Percentiles rank a stretch among this genome's conserved stretches.
Conservation (phyloP, 2,888 invertebrate genomes). For the Cataglyphis cursor region DNA sequence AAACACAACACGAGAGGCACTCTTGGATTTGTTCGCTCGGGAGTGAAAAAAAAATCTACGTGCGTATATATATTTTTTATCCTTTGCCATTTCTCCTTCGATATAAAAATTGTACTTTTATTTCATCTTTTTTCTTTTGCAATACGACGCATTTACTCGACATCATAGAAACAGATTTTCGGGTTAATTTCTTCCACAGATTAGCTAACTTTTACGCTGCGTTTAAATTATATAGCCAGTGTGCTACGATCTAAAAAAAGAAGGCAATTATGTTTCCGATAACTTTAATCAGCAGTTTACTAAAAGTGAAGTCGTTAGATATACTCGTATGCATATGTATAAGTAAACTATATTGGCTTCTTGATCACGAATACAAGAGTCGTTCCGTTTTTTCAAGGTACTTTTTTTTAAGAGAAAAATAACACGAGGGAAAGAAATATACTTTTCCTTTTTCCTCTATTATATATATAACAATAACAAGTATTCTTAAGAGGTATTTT, state of each 20-base stretch:
- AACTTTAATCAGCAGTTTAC: background rate
- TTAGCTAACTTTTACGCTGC: background rate
- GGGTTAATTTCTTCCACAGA: background rate
- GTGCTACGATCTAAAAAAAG: background rate
- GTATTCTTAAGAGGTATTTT: background rate
- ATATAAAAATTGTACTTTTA: background rate
- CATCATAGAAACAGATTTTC: background rate
- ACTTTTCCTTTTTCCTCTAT: background rate
- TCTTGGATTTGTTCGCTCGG: constrained; percentile 33
- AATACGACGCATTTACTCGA: background rate
- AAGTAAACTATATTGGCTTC: background rate
- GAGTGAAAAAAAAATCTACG: no score
- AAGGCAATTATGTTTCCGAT: background rate
- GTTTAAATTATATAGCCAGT: background rate
- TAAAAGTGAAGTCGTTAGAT: background rate
- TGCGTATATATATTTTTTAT: background rate
- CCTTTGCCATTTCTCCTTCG: background rate
- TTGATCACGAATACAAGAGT: constrained; percentile 8
- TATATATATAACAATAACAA: background rate
- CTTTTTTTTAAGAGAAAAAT: background rate
- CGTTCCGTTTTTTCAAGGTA: background rate
- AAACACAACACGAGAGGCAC: constrained; percentile 28
- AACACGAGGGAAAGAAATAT: background rate
- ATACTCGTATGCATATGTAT: background rate
- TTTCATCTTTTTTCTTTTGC: background rate